Conservation (phyloP, 2,113 vertebrate genomes). For the Pygoscelis adeliae region DNA sequence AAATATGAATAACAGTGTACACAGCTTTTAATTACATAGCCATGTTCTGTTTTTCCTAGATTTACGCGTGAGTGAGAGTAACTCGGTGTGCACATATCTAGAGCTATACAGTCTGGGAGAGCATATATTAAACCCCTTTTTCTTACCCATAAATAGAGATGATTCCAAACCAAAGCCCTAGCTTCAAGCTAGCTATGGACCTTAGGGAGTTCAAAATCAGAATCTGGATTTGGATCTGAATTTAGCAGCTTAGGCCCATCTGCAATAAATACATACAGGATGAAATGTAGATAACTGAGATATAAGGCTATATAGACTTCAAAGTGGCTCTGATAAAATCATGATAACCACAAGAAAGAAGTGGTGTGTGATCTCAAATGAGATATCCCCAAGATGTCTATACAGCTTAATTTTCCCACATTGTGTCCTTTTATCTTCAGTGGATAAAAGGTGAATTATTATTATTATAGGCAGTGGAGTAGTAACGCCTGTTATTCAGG, state of each 20-base stretch:
- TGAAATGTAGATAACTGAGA: slow-evolving; percentile 71
- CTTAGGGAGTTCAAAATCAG: slow-evolving; percentile 68
- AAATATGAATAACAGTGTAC: neutral
- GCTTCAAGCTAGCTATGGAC: slow-evolving; percentile 50
- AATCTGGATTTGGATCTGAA: slow-evolving; percentile 72
- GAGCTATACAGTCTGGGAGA: neutral
- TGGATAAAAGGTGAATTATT: slow-evolving; percentile 73
- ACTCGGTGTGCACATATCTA: neutral
- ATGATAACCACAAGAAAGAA: slow-evolving; percentile 71
- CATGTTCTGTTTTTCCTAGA: neutral
- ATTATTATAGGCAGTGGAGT: slow-evolving; percentile 58
- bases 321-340: slow-evolving; percentile 68
- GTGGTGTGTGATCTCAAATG: slow-evolving; percentile 65
- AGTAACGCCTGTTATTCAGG: slow-evolving; percentile 66
- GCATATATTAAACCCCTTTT: slow-evolving; percentile 29
- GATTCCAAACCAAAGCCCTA: slow-evolving; percentile 25
- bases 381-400: slow-evolving; percentile 68
- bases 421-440: slow-evolving; percentile 70
- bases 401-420: slow-evolving; percentile 71
- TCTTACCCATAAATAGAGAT: slow-evolving; percentile 56
- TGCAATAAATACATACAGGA: slow-evolving; percentile 71
- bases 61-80: neutral
- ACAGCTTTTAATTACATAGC: slow-evolving; percentile 21
- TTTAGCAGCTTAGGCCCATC: slow-evolving; percentile 70
- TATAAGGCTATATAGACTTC: slow-evolving; percentile 71